phyloP scores from a whole-genome alignment of 2,797 vertebrate species.

The Oryzias sinensis region DNA sequence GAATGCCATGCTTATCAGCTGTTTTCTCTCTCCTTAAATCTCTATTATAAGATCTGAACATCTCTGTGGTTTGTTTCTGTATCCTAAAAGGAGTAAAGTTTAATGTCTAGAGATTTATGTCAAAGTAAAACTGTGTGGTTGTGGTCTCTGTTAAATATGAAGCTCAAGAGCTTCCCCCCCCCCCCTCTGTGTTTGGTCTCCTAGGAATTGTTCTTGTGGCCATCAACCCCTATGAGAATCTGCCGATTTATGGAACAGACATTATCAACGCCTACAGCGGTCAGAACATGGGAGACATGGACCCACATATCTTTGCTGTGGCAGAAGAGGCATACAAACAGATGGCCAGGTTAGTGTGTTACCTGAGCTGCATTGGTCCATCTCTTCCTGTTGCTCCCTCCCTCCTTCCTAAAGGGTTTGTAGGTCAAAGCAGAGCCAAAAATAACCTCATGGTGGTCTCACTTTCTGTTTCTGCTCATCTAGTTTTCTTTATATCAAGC shows the following conservation, averaged over 20 bases:
- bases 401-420: constrained; percentile 54
- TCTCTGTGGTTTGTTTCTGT: too few relatives aligned
- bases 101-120: too few relatives aligned
- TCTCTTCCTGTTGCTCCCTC: constrained; percentile 34
- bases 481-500: constrained; percentile 5
- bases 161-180: not conserved
- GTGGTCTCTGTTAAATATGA: not conserved
- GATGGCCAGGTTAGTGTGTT: constrained; percentile 93
- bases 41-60: too few relatives aligned
- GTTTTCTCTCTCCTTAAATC: not conserved
- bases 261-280: constrained; percentile 99
- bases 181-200: not conserved
- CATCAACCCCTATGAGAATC: constrained; percentile 95
- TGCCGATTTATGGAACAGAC: constrained; percentile 95
- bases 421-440: constrained; percentile 70
- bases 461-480: constrained; percentile 4
- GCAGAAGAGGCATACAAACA: constrained; percentile 98
- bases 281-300: constrained; percentile 99
- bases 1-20: not conserved
- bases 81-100: too few relatives aligned
- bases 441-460: constrained; percentile 64
- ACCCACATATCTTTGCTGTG: constrained; percentile 98
- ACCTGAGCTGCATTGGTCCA: constrained; percentile 44
- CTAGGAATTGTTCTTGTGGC: constrained; percentile 96
- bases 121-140: not conserved